phyloP scores from a whole-genome alignment of 1,140 invertebrate genomes.

The Neodiprion virginianus region DNA sequence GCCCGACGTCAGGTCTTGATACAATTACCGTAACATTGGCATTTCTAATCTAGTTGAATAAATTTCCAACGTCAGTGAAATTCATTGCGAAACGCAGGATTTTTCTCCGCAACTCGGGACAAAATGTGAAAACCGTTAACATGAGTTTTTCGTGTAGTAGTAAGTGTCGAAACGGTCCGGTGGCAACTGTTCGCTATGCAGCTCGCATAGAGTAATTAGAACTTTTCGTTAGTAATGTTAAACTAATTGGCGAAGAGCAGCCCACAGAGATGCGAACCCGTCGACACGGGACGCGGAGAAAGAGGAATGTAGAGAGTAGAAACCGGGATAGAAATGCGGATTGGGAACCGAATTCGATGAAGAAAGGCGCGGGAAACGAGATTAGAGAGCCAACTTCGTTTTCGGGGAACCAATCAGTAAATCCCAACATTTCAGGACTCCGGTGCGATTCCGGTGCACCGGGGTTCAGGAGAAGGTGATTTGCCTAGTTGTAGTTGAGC shows the following conservation, averaged over 20 bases:
- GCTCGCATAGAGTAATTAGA: slow-evolving; percentile 50
- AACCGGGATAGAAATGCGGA: neutral
- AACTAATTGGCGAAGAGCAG: slow-evolving; percentile 48
- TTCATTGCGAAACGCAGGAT: too few relatives aligned
- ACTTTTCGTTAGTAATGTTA: slow-evolving; percentile 52
- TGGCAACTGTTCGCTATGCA: slow-evolving; percentile 47
- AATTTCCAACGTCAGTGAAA: too few relatives aligned
- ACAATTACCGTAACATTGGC: too few relatives aligned
- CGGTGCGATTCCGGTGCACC: neutral
- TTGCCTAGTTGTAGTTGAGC: neutral
- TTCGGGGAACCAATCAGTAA: slow-evolving; percentile 48
- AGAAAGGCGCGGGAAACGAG: slow-evolving; percentile 40
- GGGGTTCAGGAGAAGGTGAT: neutral
- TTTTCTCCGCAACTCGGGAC: too few relatives aligned
- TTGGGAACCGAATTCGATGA: slow-evolving; percentile 46
- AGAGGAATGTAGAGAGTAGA: slow-evolving; percentile 42
- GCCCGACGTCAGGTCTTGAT: too few relatives aligned
- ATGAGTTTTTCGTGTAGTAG: too few relatives aligned
- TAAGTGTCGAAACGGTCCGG: neutral
- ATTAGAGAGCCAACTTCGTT: slow-evolving; percentile 57
- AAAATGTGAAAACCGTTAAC: too few relatives aligned
- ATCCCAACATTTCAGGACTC: slow-evolving; percentile 43
- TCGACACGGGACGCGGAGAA: slow-evolving; percentile 45
- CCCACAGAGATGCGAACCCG: slow-evolving; percentile 31
- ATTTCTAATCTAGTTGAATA: too few relatives aligned